A percentile compares a stretch with the other conserved stretches of the same genome.
Conservation (phyloP, 2,797 vertebrate species). For the Centropyge bicolor region DNA sequence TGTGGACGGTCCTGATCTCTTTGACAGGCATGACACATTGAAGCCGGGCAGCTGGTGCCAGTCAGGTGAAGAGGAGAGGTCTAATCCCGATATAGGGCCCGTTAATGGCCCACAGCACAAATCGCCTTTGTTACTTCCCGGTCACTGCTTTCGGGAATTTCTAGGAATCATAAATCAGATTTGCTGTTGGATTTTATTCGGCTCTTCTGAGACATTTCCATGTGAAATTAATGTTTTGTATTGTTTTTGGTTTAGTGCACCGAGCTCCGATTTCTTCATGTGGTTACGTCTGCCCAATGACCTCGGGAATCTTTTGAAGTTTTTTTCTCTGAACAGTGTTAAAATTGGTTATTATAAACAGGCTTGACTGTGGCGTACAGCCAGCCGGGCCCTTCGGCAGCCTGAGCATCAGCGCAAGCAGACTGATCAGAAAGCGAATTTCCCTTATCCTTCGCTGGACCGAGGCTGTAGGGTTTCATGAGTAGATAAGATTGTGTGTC, state of each 20-base stretch:
- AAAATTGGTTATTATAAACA: constrained; percentile 78
- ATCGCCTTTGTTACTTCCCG: constrained; percentile 37
- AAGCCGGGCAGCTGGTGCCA: constrained; percentile 50
- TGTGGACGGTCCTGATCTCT: constrained; percentile 60
- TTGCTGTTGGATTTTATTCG: constrained; percentile 31
- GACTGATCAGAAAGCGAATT: constrained; percentile 68
- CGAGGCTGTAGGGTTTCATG: constrained; percentile 74
- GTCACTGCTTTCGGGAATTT: constrained; percentile 33
- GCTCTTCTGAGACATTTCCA: constrained; percentile 22
- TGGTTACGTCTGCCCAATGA: constrained; percentile 55
- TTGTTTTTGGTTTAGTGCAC: constrained; percentile 32
- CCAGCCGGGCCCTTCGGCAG: constrained; percentile 45
- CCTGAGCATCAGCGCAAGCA: constrained; percentile 44
- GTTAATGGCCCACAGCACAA: constrained; percentile 52
- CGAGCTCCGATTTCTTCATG: constrained; percentile 48
- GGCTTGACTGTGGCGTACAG: constrained; percentile 67
- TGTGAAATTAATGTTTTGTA: constrained; percentile 28
- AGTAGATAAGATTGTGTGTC: constrained; percentile 69
- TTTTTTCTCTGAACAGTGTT: constrained; percentile 64
- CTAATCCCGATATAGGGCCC: constrained; percentile 59
- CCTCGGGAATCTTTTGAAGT: constrained; percentile 61
- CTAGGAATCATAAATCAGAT: constrained; percentile 29
- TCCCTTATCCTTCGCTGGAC: constrained; percentile 70
- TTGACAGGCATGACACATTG: constrained; percentile 63
- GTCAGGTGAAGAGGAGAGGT: constrained; percentile 57